These are phyloP conservation scores for Rana temporaria DNA, from an alignment of 2,113 vertebrate genomes.

Conservation along the genomic window DNA sequence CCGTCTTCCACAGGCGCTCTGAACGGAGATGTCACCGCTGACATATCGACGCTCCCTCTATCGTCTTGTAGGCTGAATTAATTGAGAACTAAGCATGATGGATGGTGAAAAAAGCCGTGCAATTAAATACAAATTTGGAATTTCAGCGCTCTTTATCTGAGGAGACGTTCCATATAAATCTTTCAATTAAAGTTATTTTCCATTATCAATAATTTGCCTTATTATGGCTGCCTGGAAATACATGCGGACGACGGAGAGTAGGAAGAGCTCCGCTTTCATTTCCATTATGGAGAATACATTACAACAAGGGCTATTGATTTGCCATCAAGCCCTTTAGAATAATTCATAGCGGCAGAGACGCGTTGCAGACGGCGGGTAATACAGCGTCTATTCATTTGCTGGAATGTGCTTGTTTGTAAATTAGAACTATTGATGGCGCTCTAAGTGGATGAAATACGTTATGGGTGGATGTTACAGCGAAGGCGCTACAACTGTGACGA, in stretches of 20 bases:
- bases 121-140: slow-evolving; percentile 35
- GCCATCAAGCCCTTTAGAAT: slow-evolving; percentile 3
- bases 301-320: slow-evolving; percentile 45
- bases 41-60: neutral
- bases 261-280: slow-evolving; percentile 2
- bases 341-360: slow-evolving; percentile 13
- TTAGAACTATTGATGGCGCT: slow-evolving; percentile 2
- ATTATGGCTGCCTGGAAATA: slow-evolving; percentile 33
- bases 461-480: no score
- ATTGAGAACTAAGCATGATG: slow-evolving; percentile 24
- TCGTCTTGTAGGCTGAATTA: slow-evolving; percentile 13
- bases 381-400: neutral
- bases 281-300: slow-evolving; percentile 39
- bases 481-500: no score
- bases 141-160: slow-evolving; percentile 30
- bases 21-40: neutral
- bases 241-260: no score
- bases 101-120: slow-evolving; percentile 6
- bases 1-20: no score
- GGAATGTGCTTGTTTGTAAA: neutral
- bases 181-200: slow-evolving; percentile 26
- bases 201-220: slow-evolving; percentile 45
- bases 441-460: neutral
- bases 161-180: slow-evolving; percentile 12
- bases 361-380: neutral